A percentile compares a stretch with the other conserved stretches of the same genome.
Conservation (phyloP, 2,797 vertebrate genomes). For the Gobio occitaniae region DNA sequence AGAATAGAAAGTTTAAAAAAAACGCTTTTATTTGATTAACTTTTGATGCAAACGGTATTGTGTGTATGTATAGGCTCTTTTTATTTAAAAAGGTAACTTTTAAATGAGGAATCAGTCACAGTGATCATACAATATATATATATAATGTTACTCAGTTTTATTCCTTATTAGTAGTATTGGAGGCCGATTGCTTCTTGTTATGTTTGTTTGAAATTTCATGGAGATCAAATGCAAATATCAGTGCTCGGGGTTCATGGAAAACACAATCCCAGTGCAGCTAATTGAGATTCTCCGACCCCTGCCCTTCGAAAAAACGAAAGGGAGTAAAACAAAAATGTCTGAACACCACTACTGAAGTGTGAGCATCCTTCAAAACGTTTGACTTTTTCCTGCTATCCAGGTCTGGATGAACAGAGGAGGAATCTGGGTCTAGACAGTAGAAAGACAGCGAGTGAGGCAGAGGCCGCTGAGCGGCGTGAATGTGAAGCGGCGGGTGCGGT, state of each 20-base stretch:
- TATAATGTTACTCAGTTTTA: neutral
- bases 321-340: neutral
- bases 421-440: neutral
- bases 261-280: neutral
- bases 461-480: neutral
- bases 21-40: neutral
- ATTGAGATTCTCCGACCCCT: neutral
- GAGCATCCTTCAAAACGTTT: neutral
- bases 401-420: neutral
- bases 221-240: neutral
- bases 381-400: neutral
- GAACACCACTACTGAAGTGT: neutral
- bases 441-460: neutral
- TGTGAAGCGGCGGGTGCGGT: constrained; percentile 24
- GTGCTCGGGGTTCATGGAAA: neutral
- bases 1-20: neutral
- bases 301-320: neutral
- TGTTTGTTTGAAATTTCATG: neutral
- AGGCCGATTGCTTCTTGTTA: neutral
- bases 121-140: neutral
- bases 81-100: neutral
- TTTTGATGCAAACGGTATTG: neutral
- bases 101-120: neutral
- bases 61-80: neutral
- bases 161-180: neutral